Base-by-base conservation (phyloP, 2,797 vertebrate species). In the Sitta carolinensis region DNA sequence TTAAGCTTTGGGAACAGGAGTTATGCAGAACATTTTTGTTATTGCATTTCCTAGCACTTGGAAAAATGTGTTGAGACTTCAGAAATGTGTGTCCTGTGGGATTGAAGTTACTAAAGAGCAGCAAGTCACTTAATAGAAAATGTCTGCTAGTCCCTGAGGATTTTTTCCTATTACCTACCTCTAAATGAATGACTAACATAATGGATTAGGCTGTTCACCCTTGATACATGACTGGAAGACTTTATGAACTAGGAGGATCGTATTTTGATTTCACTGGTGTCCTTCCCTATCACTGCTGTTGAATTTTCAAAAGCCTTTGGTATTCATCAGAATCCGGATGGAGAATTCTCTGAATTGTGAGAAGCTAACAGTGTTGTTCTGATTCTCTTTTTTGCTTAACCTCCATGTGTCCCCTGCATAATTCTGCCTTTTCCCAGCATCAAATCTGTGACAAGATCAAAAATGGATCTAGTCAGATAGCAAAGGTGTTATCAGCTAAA, bases 61-160 rank as follows among this genome's bases (percentile, higher is more conserved):
- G 32, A 52, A 87, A 94, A 74, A 73, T 52, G 57, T 61, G 32
- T 48, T 77, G 68, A 88, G 84, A 79, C 38, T 85, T 91, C 64
- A 92, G 70, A 94, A 94, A 89, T 59, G 58, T 57, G 20, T 77
- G 23, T 92, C 83, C 87, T 87, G 13, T 74, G 62, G 93, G 89
- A 93, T 0, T 50, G 42, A 92, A 94, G 3, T 90, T 91, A 69
- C 27, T 90, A 84, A 82, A 91, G 64, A 86, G 52, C 38, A 76
- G 77, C 84, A 94, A 93, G 73, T 94, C 55, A 80, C 58, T 95
- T 92, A 94, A 26, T 84, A 94, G 74, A 96, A 91, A 91, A 90
- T 52, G 89, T 34, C 69, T 88, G 77, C 36, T 50, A 40, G 55
- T 77, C 79, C 73, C 84, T 62, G 55, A 92, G 88, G 82, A 72